Base-by-base conservation (phyloP, 1,140 invertebrate genomes). In the Drosophila orosa region DNA sequence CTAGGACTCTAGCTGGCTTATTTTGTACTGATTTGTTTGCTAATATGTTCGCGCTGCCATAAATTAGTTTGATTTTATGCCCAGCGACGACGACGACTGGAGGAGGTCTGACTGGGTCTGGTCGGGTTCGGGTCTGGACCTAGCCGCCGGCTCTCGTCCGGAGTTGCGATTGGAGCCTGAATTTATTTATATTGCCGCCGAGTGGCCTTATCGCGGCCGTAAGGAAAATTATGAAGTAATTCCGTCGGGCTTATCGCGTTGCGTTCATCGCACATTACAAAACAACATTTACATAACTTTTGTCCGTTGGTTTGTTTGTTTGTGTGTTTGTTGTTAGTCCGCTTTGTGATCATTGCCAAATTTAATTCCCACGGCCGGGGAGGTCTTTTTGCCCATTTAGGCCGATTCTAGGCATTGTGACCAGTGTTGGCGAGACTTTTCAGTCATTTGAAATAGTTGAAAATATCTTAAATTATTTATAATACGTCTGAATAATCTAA, bases 11-110 rank as follows among this genome's bases (percentile, higher is more conserved):
- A 39, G 37, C 40, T 56, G 56, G 80, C 84, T 89, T 89, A 89
- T 89, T 89, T 89, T 89, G 84, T 89, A 89, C 84, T 89, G 84
- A 89, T 89, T 89, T 89, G 84, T 90, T 89, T 89, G 80, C 84
- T 89, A 89, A 89, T 89, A 89, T 74, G 84, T 84, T 90, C 69
- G 84, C 85, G 80, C 77, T 89, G 84, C 84, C 85, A 89, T 89
- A 89, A 89, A 89, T 89, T 89, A 90, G 84, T 89, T 89, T 80
- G 84, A 89, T 89, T 84, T 89, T 80, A 75, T 74, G 78, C 74
- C 60, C 65, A 66, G 48, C 63, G 65, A 45, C 22, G 44, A 84
- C 63, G 65, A 45, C 22, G 44, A 84, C 67, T 60, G 73, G 35
- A 59, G 67, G 68, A 78, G 79, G 68, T 66, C 60, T 54, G 45